Percentiles rank a stretch among this genome's conserved stretches.
These are phyloP conservation scores for Haemorhous mexicanus DNA, from an alignment of 2,113 vertebrate species.

Conservation along the genomic window DNA sequence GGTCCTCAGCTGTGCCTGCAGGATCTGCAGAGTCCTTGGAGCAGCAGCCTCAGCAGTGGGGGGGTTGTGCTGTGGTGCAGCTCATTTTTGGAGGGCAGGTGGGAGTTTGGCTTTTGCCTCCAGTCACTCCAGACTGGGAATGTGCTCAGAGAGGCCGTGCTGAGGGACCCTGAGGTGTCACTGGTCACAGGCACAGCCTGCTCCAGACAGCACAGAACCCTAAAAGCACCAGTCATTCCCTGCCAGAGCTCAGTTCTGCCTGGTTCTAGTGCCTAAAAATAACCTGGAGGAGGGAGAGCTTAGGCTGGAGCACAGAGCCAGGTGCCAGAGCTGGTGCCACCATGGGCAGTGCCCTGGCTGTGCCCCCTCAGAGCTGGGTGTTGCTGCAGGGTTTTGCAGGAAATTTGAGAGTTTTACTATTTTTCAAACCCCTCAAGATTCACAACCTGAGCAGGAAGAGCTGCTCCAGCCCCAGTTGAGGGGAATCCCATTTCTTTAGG, in stretches of 20 bases:
- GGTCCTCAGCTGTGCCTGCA: not conserved
- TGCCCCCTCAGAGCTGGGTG: not conserved
- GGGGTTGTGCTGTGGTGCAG: not conserved
- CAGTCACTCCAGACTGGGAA: no score
- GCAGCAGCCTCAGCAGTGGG: not conserved
- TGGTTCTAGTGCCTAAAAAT: not conserved
- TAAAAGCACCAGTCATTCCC: not conserved
- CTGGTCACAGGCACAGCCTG: not conserved
- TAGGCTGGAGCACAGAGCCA: not conserved
- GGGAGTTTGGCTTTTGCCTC: not conserved
- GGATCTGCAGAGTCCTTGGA: not conserved
- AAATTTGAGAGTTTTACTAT: not conserved
- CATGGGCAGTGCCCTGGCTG: not conserved
- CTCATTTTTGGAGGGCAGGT: not conserved
- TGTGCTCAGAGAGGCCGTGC: not conserved
- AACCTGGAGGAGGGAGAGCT: not conserved
- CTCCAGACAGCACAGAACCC: not conserved
- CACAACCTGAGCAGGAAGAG: not conserved
- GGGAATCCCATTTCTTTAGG: not conserved
- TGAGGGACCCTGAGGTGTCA: not conserved
- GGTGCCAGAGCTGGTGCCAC: not conserved
- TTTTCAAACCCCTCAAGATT: not conserved
- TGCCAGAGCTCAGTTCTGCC: not conserved
- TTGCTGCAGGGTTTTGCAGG: not conserved
- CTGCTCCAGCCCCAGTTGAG: not conserved